Base-by-base conservation (phyloP, 2,888 invertebrate genomes). In the Heterodera filipjevi region DNA sequence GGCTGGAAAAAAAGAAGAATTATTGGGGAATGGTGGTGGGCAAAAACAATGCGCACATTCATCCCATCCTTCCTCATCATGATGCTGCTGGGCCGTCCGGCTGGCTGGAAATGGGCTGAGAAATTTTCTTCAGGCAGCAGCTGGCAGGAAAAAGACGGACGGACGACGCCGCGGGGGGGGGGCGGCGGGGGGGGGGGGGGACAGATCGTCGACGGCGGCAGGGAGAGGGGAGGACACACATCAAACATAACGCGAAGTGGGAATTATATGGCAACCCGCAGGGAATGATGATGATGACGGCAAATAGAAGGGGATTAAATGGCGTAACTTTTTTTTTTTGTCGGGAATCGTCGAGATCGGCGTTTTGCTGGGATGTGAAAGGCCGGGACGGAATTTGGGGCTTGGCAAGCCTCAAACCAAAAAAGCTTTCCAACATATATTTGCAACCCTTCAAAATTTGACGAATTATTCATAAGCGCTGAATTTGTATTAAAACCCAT, bases 11-110 rank as follows among this genome's bases (percentile, higher is more conserved):
- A 16, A 22, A 22, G 59, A 59, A 59, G 59, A 59, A 59, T 59
- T 59, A 59, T 59, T 59, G 59, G 39, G 39, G 39, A 16, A 49
- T 49, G 49, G 49, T 39, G 39, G 39, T 39, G 49, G 49, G 59
- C 6, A 59, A 59, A n/a, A 59, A 59, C 59, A 59, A 59, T 59
- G 59, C 59, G 59, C 59, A 27, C n/a, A n/a, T n/a, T n/a, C n/a
- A n/a, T n/a, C n/a, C n/a, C n/a, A n/a, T n/a, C n/a, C n/a, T n/a
- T n/a, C 27, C 8, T 10, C 39, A 39, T 6, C 39, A 39, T 39
- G 8, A 39, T 39, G 39, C 39, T 39, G 39, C n/a, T n/a, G 19
- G 53, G 53, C 16, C 16, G 27, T n/a, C n/a, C 59, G 59, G 27
- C 59, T 59, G 59, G 59, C 59, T 59, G 59, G 27, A 59, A 59